These are phyloP conservation scores for Paedocypris sp. DNA, from an alignment of 2,113 vertebrate genomes.

Conservation along the genomic window DNA sequence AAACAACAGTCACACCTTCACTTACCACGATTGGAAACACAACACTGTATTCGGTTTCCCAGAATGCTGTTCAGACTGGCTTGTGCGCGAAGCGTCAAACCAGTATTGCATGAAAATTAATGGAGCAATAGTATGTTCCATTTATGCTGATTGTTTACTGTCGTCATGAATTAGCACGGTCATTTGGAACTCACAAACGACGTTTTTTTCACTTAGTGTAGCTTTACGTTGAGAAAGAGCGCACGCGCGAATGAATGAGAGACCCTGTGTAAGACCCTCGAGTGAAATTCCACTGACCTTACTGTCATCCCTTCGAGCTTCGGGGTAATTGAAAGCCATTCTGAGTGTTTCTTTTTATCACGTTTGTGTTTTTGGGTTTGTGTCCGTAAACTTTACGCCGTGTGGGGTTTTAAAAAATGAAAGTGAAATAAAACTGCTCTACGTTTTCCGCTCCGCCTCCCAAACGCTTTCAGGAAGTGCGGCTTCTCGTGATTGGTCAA, in stretches of 20 bases:
- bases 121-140: not conserved
- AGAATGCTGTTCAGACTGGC: not conserved
- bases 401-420: constrained; percentile 32
- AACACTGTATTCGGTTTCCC: not conserved
- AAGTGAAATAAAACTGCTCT: constrained; percentile 35
- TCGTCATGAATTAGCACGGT: too few species aligned
- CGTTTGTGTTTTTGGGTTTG: not conserved
- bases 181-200: too few species aligned
- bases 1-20: not conserved
- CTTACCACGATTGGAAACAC: not conserved
- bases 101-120: not conserved
- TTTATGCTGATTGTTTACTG: too few species aligned
- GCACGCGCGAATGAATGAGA: not conserved
- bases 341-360: not conserved
- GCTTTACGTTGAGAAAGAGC: not conserved
- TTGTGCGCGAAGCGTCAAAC: too few species aligned
- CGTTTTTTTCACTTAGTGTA: not conserved
- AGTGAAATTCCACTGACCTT: constrained; percentile 45
- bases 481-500: not conserved
- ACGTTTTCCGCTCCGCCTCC: not conserved
- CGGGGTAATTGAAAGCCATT: constrained; percentile 55
- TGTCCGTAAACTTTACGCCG: not conserved
- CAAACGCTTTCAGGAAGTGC: not conserved
- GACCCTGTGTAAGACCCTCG: not conserved
- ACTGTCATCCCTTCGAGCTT: constrained; percentile 46